phyloP scores from a whole-genome alignment of 2,113 vertebrate genomes.

The Thalassarche chlororhynchos region DNA sequence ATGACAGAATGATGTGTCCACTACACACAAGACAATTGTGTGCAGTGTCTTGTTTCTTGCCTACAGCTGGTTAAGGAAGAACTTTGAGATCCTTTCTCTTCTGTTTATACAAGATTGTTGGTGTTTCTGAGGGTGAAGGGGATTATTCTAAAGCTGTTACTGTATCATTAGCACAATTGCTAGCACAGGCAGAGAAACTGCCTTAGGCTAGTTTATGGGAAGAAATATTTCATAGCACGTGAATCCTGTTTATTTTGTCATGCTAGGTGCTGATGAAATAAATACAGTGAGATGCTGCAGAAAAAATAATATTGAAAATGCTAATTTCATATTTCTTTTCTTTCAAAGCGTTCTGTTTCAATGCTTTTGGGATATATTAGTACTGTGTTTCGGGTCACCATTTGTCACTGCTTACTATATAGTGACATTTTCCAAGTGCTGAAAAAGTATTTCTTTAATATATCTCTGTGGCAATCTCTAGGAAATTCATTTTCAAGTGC shows the following conservation, averaged over 20 bases:
- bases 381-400: neutral
- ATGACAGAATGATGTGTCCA: neutral
- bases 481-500: neutral
- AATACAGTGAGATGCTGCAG: neutral
- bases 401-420: neutral
- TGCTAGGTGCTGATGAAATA: neutral
- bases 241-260: slow-evolving; percentile 17
- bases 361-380: neutral
- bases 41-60: neutral
- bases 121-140: neutral
- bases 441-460: neutral
- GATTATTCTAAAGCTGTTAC: neutral
- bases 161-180: neutral
- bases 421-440: neutral
- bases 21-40: neutral
- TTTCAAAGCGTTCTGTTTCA: neutral
- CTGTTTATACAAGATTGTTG: neutral
- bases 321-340: neutral
- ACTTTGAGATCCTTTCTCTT: neutral
- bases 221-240: neutral
- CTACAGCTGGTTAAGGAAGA: neutral
- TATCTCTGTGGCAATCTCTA: neutral
- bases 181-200: neutral
- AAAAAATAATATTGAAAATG: neutral
- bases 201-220: neutral